Evolutionary conservation across 2,797 vertebrate genomes (phyloP), one percentile per base, ranked within the genome.

Genomic region (Danionella dracula): DNA sequence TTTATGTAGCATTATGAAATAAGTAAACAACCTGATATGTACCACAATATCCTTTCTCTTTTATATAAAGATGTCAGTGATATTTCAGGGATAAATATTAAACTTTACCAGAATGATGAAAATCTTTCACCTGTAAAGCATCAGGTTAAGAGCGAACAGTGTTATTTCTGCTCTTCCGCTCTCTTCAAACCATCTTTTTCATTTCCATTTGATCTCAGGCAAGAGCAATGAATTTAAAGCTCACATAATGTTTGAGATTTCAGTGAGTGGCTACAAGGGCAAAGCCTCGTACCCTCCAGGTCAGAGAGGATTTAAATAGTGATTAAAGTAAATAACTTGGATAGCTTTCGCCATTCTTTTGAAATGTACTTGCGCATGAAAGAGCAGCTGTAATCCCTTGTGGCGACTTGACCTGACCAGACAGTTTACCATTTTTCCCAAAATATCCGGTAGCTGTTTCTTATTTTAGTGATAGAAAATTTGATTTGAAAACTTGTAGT

Each of bases 91-190:
- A n/a, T n/a, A n/a, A n/a, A n/a, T n/a, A n/a, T n/a, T n/a, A n/a
- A n/a, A n/a, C n/a, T n/a, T n/a, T n/a, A n/a, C n/a, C n/a, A n/a
- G n/a, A n/a, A n/a, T n/a, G n/a, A n/a, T n/a, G n/a, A n/a, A n/a
- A n/a, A n/a, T n/a, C n/a, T n/a, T n/a, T n/a, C n/a, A n/a, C n/a
- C 49, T 65, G 50, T 55, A 55, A 55, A 23, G 40, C 8, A 45
- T 27, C 54, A 19, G 54, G 20, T 51, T 42, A 2, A 42, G n/a
- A n/a, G n/a, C n/a, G n/a, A 32, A 53, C 12, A 21, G 19, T 53
- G 45, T 13, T 2, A 11, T 27, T 29, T 35, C 27, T 10, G 34
- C 29, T 63, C 60, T 41, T 16, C 12, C 4, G 3, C 11, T 11
- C n/a, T 19, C 9, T 7, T 44, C 9, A 3, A 27, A 53, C 7